Conservation (phyloP, 2,797 vertebrate species). For the Varecia variegata region DNA sequence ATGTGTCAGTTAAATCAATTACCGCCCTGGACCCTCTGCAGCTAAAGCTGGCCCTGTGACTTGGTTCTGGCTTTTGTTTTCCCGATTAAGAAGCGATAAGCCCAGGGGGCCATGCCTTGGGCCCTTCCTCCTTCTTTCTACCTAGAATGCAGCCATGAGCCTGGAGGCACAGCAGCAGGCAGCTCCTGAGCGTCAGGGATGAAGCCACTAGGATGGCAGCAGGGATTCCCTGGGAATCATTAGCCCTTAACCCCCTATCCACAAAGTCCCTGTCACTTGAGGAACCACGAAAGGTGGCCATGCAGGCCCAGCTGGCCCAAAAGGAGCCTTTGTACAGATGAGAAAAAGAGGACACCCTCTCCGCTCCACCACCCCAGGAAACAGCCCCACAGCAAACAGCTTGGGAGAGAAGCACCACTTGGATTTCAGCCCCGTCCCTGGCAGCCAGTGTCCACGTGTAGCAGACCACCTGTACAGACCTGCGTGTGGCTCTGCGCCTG, state of each 20-base stretch:
- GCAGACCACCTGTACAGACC: background rate
- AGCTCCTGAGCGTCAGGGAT: background rate
- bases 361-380: background rate
- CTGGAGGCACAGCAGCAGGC: background rate
- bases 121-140: background rate
- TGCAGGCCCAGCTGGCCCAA: background rate
- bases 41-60: background rate
- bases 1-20: background rate
- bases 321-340: background rate
- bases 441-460: background rate
- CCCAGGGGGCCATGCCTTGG: background rate
- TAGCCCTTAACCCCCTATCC: background rate
- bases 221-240: background rate
- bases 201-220: background rate
- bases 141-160: background rate
- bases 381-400: background rate
- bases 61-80: background rate
- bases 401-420: background rate
- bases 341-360: background rate
- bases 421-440: background rate
- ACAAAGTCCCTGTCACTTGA: background rate
- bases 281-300: background rate
- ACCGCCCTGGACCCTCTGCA: background rate
- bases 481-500: background rate
- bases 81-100: background rate